A percentile compares a stretch with the other conserved stretches of the same genome.
Evolutionary conservation across 2,113 vertebrate genomes (phyloP).

Genomic region (Calyptommatus sinebrachiatus): DNA sequence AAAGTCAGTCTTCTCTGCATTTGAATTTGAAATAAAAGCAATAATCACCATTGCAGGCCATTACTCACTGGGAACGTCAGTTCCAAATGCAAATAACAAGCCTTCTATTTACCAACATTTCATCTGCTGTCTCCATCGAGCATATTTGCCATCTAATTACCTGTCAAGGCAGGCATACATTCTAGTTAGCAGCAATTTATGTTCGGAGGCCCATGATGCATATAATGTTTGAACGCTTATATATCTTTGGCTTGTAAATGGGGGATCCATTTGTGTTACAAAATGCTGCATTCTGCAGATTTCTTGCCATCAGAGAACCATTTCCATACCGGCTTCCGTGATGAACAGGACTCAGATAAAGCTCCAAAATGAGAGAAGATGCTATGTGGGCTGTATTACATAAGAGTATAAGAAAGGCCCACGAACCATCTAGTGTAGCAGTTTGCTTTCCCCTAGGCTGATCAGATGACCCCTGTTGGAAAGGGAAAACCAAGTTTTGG

Average conservation of each 20-base stretch:
- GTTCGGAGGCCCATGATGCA: neutral
- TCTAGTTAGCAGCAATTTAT: conserved; percentile 14
- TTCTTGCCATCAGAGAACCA: neutral
- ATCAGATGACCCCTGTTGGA: no score
- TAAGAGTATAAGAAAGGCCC: no score
- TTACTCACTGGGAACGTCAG: neutral
- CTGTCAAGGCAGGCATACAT: conserved; percentile 16
- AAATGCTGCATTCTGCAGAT: conserved; percentile 1
- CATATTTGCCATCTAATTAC: conserved; percentile 1
- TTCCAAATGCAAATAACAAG: conserved; percentile 9
- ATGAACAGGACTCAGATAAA: no score
- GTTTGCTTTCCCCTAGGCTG: no score
- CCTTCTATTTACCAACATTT: neutral
- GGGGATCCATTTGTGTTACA: conserved; percentile 6
- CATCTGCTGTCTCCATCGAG: neutral
- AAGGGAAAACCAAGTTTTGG: no score
- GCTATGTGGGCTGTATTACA: no score
- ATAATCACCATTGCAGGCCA: conserved; percentile 24
- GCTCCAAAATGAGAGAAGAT: neutral
- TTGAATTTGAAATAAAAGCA: conserved; percentile 26
- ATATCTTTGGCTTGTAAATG: conserved; percentile 3
- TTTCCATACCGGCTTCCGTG: neutral
- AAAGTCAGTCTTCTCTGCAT: neutral
- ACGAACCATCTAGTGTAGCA: no score
- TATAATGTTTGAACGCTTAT: neutral